Conservation (phyloP, 2,797 vertebrate species). For the Sternarchorhynchus goeldii region DNA sequence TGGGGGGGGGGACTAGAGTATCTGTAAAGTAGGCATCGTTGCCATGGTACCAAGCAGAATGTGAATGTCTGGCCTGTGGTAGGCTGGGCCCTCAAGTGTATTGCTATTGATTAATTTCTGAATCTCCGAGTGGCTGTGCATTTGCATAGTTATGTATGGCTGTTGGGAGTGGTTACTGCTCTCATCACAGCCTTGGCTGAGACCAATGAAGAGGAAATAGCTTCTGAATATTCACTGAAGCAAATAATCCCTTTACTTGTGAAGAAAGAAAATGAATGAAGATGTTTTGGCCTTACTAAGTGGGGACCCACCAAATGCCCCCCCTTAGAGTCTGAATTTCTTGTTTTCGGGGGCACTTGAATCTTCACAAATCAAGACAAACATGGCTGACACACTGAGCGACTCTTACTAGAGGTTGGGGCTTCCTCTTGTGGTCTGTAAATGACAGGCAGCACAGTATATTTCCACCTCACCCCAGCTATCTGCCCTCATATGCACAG, state of each 20-base stretch:
- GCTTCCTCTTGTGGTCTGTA: too few species aligned
- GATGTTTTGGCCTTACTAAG: conserved; percentile 12
- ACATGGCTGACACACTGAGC: too few species aligned
- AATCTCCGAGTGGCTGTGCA: conserved; percentile 38
- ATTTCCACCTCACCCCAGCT: too few species aligned
- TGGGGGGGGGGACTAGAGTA: neutral
- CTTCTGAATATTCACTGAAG: conserved; percentile 45
- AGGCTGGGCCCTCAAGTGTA: conserved; percentile 28
- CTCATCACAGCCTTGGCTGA: conserved; percentile 31
- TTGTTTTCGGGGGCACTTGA: too few species aligned
- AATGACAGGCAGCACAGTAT: too few species aligned
- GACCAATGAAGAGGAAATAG: conserved; percentile 43
- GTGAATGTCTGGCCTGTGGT: conserved; percentile 39
- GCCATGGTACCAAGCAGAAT: conserved; percentile 50
- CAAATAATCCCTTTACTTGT: conserved; percentile 45
- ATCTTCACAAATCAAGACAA: too few species aligned
- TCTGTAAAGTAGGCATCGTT: conserved; percentile 46
- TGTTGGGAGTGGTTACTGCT: conserved; percentile 45
- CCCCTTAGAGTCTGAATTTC: too few species aligned
- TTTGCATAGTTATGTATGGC: conserved; percentile 47
- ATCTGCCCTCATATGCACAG: too few species aligned
- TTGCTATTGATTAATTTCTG: conserved; percentile 45
- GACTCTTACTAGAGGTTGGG: too few species aligned
- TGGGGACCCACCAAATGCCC: too few species aligned
- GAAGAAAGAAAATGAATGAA: conserved; percentile 37